Evolutionary conservation across 2,888 invertebrate genomes (phyloP), one percentile per base, ranked within the genome.

Genomic region (Ceratothoa steindachneri): DNA sequence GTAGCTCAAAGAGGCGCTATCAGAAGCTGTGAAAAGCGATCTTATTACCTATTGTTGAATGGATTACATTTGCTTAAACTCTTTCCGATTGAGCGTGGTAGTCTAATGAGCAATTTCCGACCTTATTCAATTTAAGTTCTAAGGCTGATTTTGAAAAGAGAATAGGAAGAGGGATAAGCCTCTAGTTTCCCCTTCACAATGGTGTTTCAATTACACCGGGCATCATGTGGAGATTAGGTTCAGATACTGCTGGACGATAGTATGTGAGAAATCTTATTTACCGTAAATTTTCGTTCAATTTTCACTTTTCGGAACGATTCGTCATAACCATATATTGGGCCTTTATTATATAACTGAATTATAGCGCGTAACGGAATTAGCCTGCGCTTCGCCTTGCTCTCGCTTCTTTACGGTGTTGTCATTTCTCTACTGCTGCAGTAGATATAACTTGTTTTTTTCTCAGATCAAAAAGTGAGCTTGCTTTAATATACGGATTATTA

Each of bases 201-300:
- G 71, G 75, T 75, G 75, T 75, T 75, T 75, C 75, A 75, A 75
- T 75, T 75, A 75, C 71, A 75, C 64, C 60, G 27, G 71, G 75
- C 71, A 75, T 75, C 75, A 75, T 71, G 75, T 75, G 71, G 71
- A 71, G 75, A 75, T 75, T 75, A 75, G 71, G 71, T 75, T 71
- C 71, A 72, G 75, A 71, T 75, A 75, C 71, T 68, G 71, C 51
- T 73, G 71, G 74, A 24, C 22, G 60, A 60, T 60, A 60, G 60
- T 60, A 60, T 24, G 60, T 60, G 60, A 60, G 60, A 60, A 60
- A 60, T 60, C 60, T 60, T 60, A 24, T 12, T 60, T 60, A 12
- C 24, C 60, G 27, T 24, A 60, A 12, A 60, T 60, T 3, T 60
- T 60, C 60, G 60, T 60, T 60, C 60, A 24, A 41, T 41, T 41